Evolutionary conservation across 1,140 invertebrate genomes (phyloP), one percentile per base, ranked within the genome.

Genomic region (Armadillidium nasatum): DNA sequence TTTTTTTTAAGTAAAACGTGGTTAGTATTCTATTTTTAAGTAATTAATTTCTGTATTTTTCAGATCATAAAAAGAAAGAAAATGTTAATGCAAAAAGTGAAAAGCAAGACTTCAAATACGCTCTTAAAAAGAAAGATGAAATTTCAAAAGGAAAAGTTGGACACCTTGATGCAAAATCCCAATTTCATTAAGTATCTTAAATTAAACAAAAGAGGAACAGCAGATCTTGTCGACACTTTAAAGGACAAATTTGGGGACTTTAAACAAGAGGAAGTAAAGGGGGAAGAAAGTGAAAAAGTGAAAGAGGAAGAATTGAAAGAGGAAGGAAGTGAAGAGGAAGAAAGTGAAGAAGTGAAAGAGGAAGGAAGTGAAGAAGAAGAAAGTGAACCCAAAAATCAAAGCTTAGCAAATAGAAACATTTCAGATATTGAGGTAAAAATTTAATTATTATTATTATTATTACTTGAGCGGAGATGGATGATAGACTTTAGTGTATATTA

Each of bases 371-470:
- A 44, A 23, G 72, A 73, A 73, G 73, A 74, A 22, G 73, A 75
- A n/a, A 46, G 21, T 6, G 69, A 68, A 19, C 19, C 33, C 6
- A 45, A 66, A 19, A 54, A 75, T 67, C 22, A 33, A 22, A 67
- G 43, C 7, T 19, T 75, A 0, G 60, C 73, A 2, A 75, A 75
- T 43, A 66, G 33, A 68, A 33, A 75, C 2, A 15, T 75, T 33
- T 75, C 73, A 68, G 73, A 75, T 19, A 22, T 46, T 7, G 73
- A 75, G 73, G 73, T 75, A 54, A 66, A 54, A 66, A 60, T 75
- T 21, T 13, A 43, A 23, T n/a, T 9, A 68, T 10, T 22, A 15
- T 15, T 15, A 15, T 60, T 60, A 19, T 60, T 60, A 15, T 13
- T 60, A 19, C 15, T 10, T 50, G 9, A 10, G 46, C 9, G 15